Percentiles rank a stretch among this genome's conserved stretches.
phyloP scores from a whole-genome alignment of 2,113 vertebrate species.

The Gnathonemus echidnorhynchus region DNA sequence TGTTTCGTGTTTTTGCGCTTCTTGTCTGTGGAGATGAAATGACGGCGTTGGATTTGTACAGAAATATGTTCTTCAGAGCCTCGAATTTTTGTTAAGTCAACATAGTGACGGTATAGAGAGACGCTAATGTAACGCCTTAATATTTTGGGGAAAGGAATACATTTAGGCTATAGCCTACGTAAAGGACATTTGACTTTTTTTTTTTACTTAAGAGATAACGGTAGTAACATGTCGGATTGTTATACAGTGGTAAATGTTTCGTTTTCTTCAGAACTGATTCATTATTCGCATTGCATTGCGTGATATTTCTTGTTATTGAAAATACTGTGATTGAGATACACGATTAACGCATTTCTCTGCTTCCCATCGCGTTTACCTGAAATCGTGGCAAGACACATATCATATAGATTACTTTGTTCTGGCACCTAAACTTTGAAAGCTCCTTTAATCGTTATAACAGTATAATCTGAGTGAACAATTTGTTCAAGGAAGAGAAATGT shows the following conservation, averaged over 20 bases:
- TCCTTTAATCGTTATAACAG: neutral
- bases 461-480: neutral
- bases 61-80: neutral
- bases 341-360: neutral
- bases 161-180: neutral
- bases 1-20: neutral
- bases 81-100: neutral
- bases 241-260: neutral
- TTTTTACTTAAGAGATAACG: neutral
- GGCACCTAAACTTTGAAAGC: neutral
- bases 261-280: neutral
- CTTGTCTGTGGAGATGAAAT: neutral
- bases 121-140: neutral
- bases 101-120: neutral
- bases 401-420: neutral
- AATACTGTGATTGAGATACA: neutral
- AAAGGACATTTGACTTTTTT: too few relatives aligned
- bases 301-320: neutral
- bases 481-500: neutral
- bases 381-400: neutral
- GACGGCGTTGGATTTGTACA: neutral
- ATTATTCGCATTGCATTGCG: neutral
- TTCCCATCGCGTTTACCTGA: neutral
- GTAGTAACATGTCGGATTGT: neutral
- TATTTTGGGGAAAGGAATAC: neutral